Evolutionary conservation across 2,888 invertebrate genomes (phyloP).

Genomic region (Cordylochernes scorpioides): DNA sequence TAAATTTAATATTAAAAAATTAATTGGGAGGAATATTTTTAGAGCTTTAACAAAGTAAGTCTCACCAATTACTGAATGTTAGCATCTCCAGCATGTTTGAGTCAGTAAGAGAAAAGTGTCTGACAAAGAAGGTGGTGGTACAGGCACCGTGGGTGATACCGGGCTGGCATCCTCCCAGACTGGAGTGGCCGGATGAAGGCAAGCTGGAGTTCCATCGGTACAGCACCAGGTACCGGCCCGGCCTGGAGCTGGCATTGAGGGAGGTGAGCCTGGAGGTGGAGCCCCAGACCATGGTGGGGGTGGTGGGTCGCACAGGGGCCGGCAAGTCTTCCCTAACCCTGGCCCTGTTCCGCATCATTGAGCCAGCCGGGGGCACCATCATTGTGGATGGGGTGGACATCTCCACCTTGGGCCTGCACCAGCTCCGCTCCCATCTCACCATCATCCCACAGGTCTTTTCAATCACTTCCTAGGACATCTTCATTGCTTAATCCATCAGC

Average conservation of each 20-base stretch:
- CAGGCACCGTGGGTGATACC: slow-evolving; percentile 16
- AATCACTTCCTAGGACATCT: too few species aligned
- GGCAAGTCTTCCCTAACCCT: slow-evolving; percentile 19
- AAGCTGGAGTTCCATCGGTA: slow-evolving; percentile 49
- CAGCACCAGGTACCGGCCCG: slow-evolving; percentile 59
- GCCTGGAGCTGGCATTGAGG: slow-evolving; percentile 55
- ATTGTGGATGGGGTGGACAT: slow-evolving; percentile 19
- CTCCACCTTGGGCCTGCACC: slow-evolving; percentile 19
- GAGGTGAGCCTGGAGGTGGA: slow-evolving; percentile 46
- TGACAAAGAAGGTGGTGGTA: too few species aligned
- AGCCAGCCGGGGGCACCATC: slow-evolving; percentile 17
- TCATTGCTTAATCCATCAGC: too few species aligned
- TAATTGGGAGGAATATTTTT: too few species aligned
- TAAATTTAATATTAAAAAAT: too few species aligned
- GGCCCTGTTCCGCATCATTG: slow-evolving; percentile 19
- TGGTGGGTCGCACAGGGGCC: slow-evolving; percentile 10
- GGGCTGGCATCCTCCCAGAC: slow-evolving; percentile 32
- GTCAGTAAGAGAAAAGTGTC: too few species aligned
- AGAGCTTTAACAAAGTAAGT: too few species aligned
- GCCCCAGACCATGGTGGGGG: slow-evolving; percentile 43
- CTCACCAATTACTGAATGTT: too few species aligned
- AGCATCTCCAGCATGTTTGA: too few species aligned
- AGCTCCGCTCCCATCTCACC: slow-evolving; percentile 18
- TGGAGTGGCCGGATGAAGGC: slow-evolving; percentile 52
- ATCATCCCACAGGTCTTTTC: slow-evolving; percentile 22